phyloP scores from a whole-genome alignment of 2,113 vertebrate species.

The Strigops habroptila region DNA sequence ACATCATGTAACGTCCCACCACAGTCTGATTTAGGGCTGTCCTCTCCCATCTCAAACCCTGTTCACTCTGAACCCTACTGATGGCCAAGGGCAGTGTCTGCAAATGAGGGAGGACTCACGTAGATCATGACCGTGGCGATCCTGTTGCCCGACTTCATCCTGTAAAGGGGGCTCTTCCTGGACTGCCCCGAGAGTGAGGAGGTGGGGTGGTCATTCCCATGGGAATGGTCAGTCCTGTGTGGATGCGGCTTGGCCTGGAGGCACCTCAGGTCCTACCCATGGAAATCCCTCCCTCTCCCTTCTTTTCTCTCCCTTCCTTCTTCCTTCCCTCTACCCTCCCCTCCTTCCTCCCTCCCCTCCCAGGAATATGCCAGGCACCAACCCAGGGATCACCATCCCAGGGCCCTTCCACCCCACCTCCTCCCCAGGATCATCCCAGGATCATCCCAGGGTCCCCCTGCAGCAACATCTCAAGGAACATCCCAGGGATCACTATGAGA shows the following conservation, averaged over 20 bases:
- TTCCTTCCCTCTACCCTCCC: too few relatives aligned
- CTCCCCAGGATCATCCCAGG: not conserved
- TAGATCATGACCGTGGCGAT: constrained; percentile 93
- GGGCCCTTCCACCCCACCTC: not conserved
- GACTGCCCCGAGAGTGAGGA: constrained; percentile 73
- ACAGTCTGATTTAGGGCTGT: not conserved
- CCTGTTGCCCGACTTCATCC: constrained; percentile 91
- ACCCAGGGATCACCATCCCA: not conserved
- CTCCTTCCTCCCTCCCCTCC: not conserved
- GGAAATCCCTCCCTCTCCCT: not conserved
- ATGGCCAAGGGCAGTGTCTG: not conserved
- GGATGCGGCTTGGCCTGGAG: fast-evolving
- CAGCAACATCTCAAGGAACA: not conserved
- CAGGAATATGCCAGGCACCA: not conserved
- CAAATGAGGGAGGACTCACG: constrained; percentile 74
- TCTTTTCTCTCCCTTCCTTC: too few relatives aligned
- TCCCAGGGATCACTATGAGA: not conserved
- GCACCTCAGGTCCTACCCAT: fast-evolving
- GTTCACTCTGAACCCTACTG: not conserved
- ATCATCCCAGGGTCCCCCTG: not conserved
- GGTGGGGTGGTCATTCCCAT: not conserved
- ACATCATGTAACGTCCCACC: fast-evolving
- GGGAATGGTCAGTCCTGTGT: not conserved
- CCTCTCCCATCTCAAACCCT: fast-evolving
- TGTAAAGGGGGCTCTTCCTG: constrained; percentile 86